Conservation (phyloP, 2,888 invertebrate species). For the Neoitamus cyanurus region DNA sequence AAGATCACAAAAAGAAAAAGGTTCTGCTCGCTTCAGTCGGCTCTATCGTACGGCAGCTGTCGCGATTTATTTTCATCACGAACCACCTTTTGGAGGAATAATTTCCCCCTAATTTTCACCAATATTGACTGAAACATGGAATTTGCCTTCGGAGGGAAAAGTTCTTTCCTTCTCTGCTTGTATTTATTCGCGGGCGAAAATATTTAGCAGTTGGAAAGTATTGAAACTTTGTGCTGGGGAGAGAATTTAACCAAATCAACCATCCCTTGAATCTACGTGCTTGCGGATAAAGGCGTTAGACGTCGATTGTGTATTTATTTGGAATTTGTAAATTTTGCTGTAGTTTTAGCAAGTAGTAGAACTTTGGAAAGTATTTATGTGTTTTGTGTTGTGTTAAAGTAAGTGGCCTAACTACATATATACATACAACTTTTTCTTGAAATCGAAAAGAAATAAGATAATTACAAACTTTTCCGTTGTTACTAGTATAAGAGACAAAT, state of each 20-base stretch:
- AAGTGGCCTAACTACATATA: too few species aligned
- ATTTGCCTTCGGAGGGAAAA: background rate
- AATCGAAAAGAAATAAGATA: too few species aligned
- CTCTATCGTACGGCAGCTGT: background rate
- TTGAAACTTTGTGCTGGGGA: background rate
- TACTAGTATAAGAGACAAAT: too few species aligned
- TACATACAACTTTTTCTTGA: background rate
- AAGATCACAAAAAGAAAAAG: background rate
- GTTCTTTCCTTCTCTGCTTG: background rate
- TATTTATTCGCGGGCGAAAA: background rate
- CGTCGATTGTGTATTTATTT: background rate
- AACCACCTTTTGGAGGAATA: background rate
- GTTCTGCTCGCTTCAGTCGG: background rate
- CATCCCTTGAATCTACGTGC: background rate
- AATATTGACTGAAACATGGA: background rate
- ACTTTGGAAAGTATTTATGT: background rate
- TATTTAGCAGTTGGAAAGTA: background rate
- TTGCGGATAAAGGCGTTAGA: background rate
- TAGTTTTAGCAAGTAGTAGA: too few species aligned
- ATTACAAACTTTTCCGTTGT: too few species aligned
- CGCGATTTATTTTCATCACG: background rate
- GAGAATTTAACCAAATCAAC: background rate
- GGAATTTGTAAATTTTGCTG: background rate
- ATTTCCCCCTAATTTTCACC: background rate
- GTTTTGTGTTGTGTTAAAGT: background rate